Percentiles rank a stretch among this genome's conserved stretches.
Evolutionary conservation across 1,140 invertebrate species (phyloP).

Genomic region (Bathynomus jamesi): DNA sequence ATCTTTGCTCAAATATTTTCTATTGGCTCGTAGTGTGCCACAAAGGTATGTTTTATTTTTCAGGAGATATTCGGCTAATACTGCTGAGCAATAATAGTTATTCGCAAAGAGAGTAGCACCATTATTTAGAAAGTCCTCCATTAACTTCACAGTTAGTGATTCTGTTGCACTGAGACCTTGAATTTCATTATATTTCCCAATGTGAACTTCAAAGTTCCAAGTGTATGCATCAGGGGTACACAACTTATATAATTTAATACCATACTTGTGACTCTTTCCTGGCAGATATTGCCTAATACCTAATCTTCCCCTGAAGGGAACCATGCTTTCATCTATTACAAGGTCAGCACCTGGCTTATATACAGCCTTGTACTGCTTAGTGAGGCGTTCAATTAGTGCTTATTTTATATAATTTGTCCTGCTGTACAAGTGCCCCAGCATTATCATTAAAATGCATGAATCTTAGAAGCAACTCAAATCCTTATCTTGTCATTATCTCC

Average conservation of each 20-base stretch:
- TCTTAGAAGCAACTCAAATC: conserved; percentile 11
- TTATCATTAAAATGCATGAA: conserved; percentile 21
- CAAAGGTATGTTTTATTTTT: conserved; percentile 7
- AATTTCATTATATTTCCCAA: neutral
- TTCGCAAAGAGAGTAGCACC: conserved; percentile 1
- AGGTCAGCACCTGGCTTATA: conserved; percentile 6
- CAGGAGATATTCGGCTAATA: too few relatives aligned
- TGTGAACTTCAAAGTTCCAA: conserved; percentile 7
- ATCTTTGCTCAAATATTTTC: conserved; percentile 4
- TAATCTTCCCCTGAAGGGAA: conserved; percentile 7
- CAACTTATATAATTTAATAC: conserved; percentile 11
- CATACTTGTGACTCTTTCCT: conserved; percentile 14
- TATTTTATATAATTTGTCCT: conserved; percentile 16
- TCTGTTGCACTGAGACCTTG: too few relatives aligned
- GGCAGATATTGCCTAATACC: conserved; percentile 10
- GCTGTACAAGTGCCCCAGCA: neutral
- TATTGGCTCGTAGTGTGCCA: conserved; percentile 3
- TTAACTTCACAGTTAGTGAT: too few relatives aligned
- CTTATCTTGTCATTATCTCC: conserved; percentile 8
- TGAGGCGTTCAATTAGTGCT: conserved; percentile 5
- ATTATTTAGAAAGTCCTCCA: neutral
- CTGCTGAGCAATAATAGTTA: too few relatives aligned
- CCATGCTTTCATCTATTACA: conserved; percentile 5
- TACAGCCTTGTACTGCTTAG: neutral
- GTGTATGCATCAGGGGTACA: conserved; percentile 12